These are phyloP conservation scores for Caenorhabditis tropicalis DNA, from an alignment of 1,140 invertebrate species.

Conservation along the genomic window DNA sequence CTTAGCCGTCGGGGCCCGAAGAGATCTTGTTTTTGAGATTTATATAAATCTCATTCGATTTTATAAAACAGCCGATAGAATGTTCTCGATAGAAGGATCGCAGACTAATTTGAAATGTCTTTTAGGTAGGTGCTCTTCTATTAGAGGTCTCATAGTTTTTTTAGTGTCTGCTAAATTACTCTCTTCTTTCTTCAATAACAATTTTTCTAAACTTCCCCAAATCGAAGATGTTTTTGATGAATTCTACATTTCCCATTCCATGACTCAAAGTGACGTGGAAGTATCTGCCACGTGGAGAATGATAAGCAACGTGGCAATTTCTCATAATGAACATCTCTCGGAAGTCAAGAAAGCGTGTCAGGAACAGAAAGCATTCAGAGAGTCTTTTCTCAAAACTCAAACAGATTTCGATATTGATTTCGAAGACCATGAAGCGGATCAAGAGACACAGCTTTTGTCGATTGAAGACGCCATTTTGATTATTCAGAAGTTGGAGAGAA, in stretches of 20 bases:
- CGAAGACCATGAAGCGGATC: not conserved
- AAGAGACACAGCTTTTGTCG: not conserved
- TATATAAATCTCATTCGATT: not conserved
- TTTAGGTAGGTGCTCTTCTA: not conserved
- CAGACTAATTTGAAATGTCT: slow-evolving; percentile 28
- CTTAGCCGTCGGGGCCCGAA: not conserved
- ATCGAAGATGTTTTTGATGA: not conserved
- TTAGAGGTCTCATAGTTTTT: too few relatives aligned
- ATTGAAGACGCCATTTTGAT: slow-evolving; percentile 6
- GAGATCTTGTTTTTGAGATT: not conserved
- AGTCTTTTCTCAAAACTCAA: slow-evolving; percentile 11
- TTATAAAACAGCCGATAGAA: not conserved
- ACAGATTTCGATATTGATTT: slow-evolving; percentile 33
- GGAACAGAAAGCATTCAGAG: slow-evolving; percentile 28
- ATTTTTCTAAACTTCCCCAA: not conserved
- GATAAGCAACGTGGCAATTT: not conserved
- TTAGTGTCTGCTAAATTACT: not conserved
- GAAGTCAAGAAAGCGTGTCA: slow-evolving; percentile 15
- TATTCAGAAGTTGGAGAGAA: slow-evolving; percentile 29
- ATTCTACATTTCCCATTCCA: not conserved
- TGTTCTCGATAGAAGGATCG: slow-evolving; percentile 15
- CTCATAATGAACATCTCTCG: not conserved
- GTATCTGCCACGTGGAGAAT: slow-evolving; percentile 9
- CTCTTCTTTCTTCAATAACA: not conserved
- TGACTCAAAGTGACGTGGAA: not conserved